Base-by-base conservation (phyloP, 2,888 invertebrate species). In the Chouioia cunea region DNA sequence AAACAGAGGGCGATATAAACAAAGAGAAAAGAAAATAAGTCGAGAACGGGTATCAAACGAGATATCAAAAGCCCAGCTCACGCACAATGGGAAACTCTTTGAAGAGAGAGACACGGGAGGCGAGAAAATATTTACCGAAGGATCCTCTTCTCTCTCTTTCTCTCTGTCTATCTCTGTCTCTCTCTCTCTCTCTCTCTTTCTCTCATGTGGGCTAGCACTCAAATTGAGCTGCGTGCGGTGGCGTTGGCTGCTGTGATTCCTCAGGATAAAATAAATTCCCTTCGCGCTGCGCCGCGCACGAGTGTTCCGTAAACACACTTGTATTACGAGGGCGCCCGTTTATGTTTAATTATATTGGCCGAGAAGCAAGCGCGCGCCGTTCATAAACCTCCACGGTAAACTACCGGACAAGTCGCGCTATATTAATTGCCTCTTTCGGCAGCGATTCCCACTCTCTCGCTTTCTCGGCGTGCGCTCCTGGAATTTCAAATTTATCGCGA, bases 281-380 rank as follows among this genome's bases (percentile, higher is more conserved):
- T 74, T 74, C 74, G 73, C 76, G 75, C 74, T 47, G 43, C 66
- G 66, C 73, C 72, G 73, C 70, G 68, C 67, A 75, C 75, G 76
- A 77, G 77, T 77, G 77, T 76, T 77, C 74, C 74, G 76, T 72
- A 77, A 77, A 77, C 76, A 77, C 70, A 75, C 77, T 75, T 70
- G 70, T 50, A 66, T 70, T 72, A 69, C 60, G 12, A 18, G 14
- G 70, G 67, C 64, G 58, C 62, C 66, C 73, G 72, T 74, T 74
- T 75, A 73, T 73, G 75, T 77, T 76, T 77, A 76, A 77, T 76
- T 75, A n/a, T n/a, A 76, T 73, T 73, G 36, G 73, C 75, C 70
- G 67, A 43, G 22, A 43, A 22, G 16, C 4, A 4, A 4, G 36
- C 60, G 43, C 22, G 44, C 15, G 54, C 60, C 62, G 57, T 67